A percentile compares a stretch with the other conserved stretches of the same genome.
These are phyloP conservation scores for Anas bahamensis DNA, from an alignment of 2,797 vertebrate genomes.

Conservation along the genomic window DNA sequence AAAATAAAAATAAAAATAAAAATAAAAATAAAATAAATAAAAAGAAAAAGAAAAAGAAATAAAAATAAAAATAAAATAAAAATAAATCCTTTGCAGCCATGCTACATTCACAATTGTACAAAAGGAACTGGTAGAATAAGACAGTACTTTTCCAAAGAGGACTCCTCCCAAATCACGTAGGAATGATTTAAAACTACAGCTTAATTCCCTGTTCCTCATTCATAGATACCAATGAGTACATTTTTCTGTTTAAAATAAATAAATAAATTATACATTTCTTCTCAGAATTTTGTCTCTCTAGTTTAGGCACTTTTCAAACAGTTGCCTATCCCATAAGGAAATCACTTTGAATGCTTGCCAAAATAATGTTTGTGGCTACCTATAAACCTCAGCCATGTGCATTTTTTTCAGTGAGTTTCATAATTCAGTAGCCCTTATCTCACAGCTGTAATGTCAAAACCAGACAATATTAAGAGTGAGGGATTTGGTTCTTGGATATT, in stretches of 20 bases:
- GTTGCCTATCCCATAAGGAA: not conserved
- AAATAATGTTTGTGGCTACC: not conserved
- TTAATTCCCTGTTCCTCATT: not conserved
- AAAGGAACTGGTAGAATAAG: not conserved
- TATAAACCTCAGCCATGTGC: not conserved
- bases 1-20: not conserved
- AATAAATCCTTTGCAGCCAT: not conserved
- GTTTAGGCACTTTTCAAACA: not conserved
- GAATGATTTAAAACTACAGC: not conserved
- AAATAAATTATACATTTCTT: not conserved
- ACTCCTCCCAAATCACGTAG: not conserved
- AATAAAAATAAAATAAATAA: not conserved
- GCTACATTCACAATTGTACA: not conserved
- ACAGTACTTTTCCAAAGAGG: not conserved
- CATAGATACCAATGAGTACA: not conserved
- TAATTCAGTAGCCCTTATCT: not conserved
- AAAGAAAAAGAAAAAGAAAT: not conserved
- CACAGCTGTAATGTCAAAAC: not conserved
- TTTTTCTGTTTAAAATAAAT: not conserved
- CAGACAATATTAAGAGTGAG: slow-evolving; percentile 4
- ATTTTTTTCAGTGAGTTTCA: not conserved
- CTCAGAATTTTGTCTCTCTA: not conserved
- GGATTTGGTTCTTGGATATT: slow-evolving; percentile 7
- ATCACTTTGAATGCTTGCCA: not conserved
- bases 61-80: too few relatives aligned